These are phyloP conservation scores for Marmota flaviventris DNA, from an alignment of 2,113 vertebrate species.

Conservation along the genomic window DNA sequence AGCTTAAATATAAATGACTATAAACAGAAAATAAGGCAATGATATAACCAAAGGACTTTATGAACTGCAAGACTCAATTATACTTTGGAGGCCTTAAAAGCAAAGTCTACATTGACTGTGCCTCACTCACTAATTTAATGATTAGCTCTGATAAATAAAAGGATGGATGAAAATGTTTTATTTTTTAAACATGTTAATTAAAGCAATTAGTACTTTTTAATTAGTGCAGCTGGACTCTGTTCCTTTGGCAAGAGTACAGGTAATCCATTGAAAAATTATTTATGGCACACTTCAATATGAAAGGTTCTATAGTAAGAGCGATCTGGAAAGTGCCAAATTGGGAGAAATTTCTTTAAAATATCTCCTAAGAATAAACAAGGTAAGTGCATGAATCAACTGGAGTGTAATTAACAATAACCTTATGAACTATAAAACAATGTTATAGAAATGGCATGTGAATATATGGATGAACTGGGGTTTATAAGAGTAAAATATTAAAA, in stretches of 20 bases:
- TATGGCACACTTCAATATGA: neutral
- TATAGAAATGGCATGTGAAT: neutral
- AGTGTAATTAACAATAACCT: neutral
- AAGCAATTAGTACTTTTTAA: neutral
- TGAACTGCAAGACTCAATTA: neutral
- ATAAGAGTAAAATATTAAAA: neutral
- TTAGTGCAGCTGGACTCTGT: neutral
- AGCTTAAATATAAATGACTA: neutral
- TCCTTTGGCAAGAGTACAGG: neutral
- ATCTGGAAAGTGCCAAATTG: neutral
- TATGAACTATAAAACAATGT: neutral
- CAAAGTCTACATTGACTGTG: neutral
- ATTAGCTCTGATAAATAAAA: neutral
- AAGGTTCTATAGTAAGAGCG: neutral
- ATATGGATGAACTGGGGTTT: neutral
- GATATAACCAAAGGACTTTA: neutral
- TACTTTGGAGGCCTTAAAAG: slow-evolving; percentile 18
- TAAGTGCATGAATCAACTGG: neutral
- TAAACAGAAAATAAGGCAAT: slow-evolving; percentile 2
- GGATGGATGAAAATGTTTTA: neutral
- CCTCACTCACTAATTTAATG: neutral
- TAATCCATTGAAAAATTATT: slow-evolving; percentile 17
- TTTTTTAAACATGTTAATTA: neutral
- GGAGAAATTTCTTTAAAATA: neutral
- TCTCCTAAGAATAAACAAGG: neutral